Base-by-base conservation (phyloP, 2,113 vertebrate species). In the Rafetus swinhoei region DNA sequence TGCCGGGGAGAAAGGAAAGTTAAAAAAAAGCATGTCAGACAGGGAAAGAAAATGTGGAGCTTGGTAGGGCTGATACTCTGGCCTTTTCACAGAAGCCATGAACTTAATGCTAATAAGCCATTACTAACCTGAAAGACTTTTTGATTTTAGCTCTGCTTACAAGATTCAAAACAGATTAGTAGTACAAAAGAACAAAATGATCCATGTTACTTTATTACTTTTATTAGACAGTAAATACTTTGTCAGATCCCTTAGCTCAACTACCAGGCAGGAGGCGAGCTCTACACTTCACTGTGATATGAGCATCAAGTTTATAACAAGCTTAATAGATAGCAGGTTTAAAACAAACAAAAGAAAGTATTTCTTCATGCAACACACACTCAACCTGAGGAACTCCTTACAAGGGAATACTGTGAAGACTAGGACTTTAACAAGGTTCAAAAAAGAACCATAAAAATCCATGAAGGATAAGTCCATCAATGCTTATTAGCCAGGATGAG, bases 261-360 rank as follows among this genome's bases (percentile, higher is more conserved):
- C 82, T 60, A 95, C 27, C 7, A 86, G 65, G 79, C 57, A 77
- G 95, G 79, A 27, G 86, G 32, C 90, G 59, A n/a, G 81, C 86
- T 94, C 88, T 25, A 7, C 50, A 14, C n/a, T 92, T 81, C 4
- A 16, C 88, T 85, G 35, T 15, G 55, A 55, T 62, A 84, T 29
- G 35, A 76, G 6, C 2, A 87, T 1, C 1, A 2, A 45, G 45
- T 45, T 6, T 45, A 45, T 45, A 45, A 45, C 45, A 45, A 45
- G 6, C 6, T 45, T 45, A 45, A 45, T 45, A 45, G 45, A 5
- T 45, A 45, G 45, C 45, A 45, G 45, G 45, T 45, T 45, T 45
- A 45, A 45, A 45, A 45, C 45, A 45, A 45, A 6, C 45, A 45
- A 45, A 45, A 45, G 45, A 45, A 45, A 45, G 45, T 45, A 45